Evolutionary conservation across 2,113 vertebrate species (phyloP).

Genomic region (Sorex araneus): DNA sequence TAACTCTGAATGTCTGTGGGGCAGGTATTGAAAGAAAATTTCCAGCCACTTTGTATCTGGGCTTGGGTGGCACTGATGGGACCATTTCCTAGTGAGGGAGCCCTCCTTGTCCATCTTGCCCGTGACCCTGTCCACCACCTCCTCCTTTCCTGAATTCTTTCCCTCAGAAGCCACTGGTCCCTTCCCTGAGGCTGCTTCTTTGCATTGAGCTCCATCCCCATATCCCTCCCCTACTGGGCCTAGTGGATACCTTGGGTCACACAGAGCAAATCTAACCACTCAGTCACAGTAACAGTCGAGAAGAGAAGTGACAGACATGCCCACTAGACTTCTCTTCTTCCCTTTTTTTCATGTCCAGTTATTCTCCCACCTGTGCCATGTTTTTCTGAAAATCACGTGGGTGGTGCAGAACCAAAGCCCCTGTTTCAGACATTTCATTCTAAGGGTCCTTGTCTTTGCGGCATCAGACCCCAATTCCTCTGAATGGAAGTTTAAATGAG

Average conservation of each 20-base stretch:
- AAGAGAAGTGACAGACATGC: not conserved
- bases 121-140: not conserved
- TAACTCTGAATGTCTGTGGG: not conserved
- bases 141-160: not conserved
- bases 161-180: not conserved
- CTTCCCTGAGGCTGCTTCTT: not conserved
- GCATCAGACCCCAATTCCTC: not conserved
- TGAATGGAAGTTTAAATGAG: not conserved
- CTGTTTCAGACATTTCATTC: not conserved
- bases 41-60: not conserved
- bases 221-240: not conserved
- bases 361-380: too few relatives aligned
- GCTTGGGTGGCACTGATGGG: not conserved
- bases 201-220: not conserved
- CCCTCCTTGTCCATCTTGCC: not conserved
- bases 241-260: not conserved
- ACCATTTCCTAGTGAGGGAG: not conserved
- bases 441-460: not conserved
- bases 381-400: too few relatives aligned
- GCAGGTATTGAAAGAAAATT: not conserved
- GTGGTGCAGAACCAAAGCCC: not conserved
- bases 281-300: not conserved
- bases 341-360: too few relatives aligned
- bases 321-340: not conserved
- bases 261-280: not conserved